A percentile compares a stretch with the other conserved stretches of the same genome.
Conservation (phyloP, 2,888 invertebrate genomes). For the Ceraclea dissimilis region DNA sequence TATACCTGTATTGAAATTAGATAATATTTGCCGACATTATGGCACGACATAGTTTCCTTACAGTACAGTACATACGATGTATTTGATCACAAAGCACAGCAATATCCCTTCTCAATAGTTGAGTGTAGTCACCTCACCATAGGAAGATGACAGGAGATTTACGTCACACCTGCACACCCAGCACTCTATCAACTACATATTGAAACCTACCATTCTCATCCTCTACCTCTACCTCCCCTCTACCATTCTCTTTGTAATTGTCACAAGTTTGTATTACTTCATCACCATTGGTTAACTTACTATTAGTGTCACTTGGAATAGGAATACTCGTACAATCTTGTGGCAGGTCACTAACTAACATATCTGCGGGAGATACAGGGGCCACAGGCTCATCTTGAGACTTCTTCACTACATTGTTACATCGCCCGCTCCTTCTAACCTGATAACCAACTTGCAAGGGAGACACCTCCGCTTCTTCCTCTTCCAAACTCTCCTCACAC, state of each 20-base stretch:
- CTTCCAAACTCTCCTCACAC: not conserved
- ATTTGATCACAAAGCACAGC: not conserved
- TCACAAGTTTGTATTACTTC: not conserved
- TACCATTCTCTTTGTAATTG: not conserved
- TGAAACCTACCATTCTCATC: slow-evolving; percentile 57
- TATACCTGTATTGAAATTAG: too few species aligned
- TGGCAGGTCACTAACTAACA: not conserved
- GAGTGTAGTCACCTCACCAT: not conserved
- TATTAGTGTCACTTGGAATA: not conserved
- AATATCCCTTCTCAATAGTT: not conserved
- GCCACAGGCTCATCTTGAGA: slow-evolving; percentile 7
- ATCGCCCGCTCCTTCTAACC: slow-evolving; percentile 22
- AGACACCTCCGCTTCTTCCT: not conserved
- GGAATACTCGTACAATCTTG: too few species aligned
- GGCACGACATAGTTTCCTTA: not conserved
- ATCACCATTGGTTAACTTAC: slow-evolving; percentile 8
- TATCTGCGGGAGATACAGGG: not conserved
- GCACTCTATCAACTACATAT: slow-evolving; percentile 74
- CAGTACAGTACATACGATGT: not conserved
- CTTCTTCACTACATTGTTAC: slow-evolving; percentile 21
- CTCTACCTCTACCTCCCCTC: slow-evolving; percentile 6
- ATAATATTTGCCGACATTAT: not conserved
- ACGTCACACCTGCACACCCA: slow-evolving; percentile 75
- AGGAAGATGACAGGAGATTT: not conserved
- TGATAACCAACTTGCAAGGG: slow-evolving; percentile 28